Conservation (phyloP, 2,113 vertebrate species). For the Donacobius atricapilla region DNA sequence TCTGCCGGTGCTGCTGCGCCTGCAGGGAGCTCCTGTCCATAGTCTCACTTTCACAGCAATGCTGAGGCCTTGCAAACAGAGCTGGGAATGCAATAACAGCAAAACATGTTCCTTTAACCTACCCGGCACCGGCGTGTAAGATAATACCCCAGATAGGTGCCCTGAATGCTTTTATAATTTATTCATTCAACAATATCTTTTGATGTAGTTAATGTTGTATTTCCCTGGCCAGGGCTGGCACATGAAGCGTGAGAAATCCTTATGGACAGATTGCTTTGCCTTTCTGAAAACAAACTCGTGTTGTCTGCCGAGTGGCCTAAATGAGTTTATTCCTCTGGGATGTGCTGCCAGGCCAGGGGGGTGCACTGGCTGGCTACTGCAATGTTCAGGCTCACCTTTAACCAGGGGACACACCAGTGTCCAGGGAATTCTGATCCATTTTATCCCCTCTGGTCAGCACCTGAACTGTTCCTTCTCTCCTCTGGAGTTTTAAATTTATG, state of each 20-base stretch:
- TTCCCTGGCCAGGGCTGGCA: constrained; percentile 42
- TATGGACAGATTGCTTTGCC: constrained; percentile 66
- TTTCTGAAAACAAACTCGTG: constrained; percentile 35
- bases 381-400: neutral
- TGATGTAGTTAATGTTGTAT: constrained; percentile 60
- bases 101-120: constrained; percentile 64
- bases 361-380: neutral
- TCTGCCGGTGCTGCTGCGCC: neutral
- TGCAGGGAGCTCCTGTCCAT: neutral
- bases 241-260: constrained; percentile 63
- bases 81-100: neutral
- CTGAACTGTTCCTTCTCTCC: neutral
- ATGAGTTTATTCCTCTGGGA: constrained; percentile 21
- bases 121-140: neutral
- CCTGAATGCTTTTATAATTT: constrained; percentile 65
- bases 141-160: constrained; percentile 54
- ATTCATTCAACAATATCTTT: constrained; percentile 62
- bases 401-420: neutral
- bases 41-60: constrained; percentile 20
- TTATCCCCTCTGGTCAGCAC: neutral
- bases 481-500: neutral
- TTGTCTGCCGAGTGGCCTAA: constrained; percentile 40
- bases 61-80: neutral
- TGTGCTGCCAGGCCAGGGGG: neutral
- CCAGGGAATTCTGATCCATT: neutral